Evolutionary conservation across 2,888 invertebrate species (phyloP).

Genomic region (Sphecodes monilicornis): DNA sequence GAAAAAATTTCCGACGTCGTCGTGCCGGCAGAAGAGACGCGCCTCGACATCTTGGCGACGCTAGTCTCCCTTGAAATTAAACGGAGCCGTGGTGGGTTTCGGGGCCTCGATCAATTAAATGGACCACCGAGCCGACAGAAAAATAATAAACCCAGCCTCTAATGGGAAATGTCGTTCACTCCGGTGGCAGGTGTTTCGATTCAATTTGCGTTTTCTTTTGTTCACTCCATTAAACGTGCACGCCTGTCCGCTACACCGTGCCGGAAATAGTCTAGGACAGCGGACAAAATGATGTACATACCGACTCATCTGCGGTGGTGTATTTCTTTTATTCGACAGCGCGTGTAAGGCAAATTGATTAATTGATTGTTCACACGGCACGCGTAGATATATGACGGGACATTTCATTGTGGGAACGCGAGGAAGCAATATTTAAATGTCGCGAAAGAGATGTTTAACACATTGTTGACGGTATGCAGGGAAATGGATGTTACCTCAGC

Average conservation of each 20-base stretch:
- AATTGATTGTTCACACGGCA: not conserved
- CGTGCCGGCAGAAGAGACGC: not conserved
- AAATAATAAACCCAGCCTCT: slow-evolving; percentile 41
- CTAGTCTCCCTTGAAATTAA: slow-evolving; percentile 57
- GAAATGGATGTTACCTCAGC: too few species aligned
- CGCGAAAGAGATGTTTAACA: too few species aligned
- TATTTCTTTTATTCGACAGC: not conserved
- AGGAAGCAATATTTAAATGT: not conserved
- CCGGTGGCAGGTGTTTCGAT: slow-evolving; percentile 18
- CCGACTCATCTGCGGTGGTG: not conserved
- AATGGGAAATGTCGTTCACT: slow-evolving; percentile 21
- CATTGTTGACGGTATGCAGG: too few species aligned
- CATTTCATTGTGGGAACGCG: not conserved
- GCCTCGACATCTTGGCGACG: slow-evolving; percentile 19
- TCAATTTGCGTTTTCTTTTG: slow-evolving; percentile 30
- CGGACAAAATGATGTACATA: slow-evolving; percentile 9
- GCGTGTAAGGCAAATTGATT: slow-evolving; percentile 1
- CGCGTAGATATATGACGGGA: not conserved
- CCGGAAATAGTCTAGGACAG: not conserved
- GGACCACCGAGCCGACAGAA: slow-evolving; percentile 7
- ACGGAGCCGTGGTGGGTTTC: slow-evolving; percentile 3
- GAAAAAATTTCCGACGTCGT: slow-evolving; percentile 44
- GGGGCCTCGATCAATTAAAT: slow-evolving; percentile 40
- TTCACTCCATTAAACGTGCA: not conserved
- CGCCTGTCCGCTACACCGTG: not conserved